These are phyloP conservation scores for Empidonax traillii DNA, from an alignment of 2,113 vertebrate species.

Conservation along the genomic window DNA sequence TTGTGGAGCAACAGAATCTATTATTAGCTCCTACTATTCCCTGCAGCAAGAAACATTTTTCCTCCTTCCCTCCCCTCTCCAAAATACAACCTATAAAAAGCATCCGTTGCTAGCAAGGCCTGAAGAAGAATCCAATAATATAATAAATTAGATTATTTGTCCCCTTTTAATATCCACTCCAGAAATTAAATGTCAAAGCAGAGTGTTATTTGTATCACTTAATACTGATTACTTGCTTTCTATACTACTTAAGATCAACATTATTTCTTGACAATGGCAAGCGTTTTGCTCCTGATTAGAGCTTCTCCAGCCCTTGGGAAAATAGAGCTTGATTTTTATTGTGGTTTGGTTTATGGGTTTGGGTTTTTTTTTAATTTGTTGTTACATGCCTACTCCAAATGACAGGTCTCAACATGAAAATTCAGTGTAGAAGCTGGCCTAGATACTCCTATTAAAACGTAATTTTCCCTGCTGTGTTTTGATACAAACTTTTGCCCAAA, in stretches of 20 bases:
- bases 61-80: not conserved
- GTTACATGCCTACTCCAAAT: not conserved
- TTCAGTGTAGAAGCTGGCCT: not conserved
- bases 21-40: not conserved
- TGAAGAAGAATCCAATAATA: not conserved
- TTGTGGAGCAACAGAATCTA: not conserved
- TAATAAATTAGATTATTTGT: not conserved
- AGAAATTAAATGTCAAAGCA: conserved; percentile 9
- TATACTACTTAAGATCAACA: not conserved
- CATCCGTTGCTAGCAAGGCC: not conserved
- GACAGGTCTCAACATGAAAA: not conserved
- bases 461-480: not conserved
- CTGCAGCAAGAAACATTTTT: not conserved
- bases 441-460: not conserved
- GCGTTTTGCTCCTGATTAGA: not conserved
- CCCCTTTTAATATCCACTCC: not conserved
- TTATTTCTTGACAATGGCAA: not conserved
- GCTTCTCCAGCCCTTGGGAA: not conserved
- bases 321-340: not conserved
- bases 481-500: not conserved
- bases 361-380: not conserved
- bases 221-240: not conserved
- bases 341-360: not conserved
- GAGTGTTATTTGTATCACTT: not conserved
- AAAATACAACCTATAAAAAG: conserved; percentile 8